A percentile compares a stretch with the other conserved stretches of the same genome.
These are phyloP conservation scores for Dynastes grantii DNA, from an alignment of 2,888 invertebrate species.

Conservation along the genomic window DNA sequence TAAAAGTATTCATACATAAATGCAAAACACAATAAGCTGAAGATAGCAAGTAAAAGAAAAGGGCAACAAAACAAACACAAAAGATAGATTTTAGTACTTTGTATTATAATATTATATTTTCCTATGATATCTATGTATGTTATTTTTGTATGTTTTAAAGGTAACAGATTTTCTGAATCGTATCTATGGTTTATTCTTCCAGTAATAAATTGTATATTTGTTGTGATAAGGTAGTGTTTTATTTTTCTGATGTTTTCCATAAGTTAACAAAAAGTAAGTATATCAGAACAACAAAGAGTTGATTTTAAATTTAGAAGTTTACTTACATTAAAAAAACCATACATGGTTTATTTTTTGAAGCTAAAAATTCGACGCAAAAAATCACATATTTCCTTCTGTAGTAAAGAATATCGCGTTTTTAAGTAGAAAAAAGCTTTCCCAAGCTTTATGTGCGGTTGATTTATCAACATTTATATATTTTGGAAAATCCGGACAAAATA, in stretches of 20 bases:
- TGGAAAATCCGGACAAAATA: too few species aligned
- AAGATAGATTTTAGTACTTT: conserved; percentile 12
- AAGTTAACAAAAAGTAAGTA: too few species aligned
- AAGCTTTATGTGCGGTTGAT: too few species aligned
- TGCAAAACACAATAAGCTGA: background rate
- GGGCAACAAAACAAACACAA: conserved; percentile 1
- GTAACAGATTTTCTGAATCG: background rate
- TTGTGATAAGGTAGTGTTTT: conserved; percentile 26
- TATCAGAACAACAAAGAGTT: too few species aligned
- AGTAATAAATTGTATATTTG: conserved; percentile 38
- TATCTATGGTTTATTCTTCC: conserved; percentile 32
- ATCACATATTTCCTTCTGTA: too few species aligned
- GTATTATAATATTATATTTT: conserved; percentile 20
- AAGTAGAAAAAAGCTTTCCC: too few species aligned
- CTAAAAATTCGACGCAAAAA: too few species aligned
- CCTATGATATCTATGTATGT: conserved; percentile 17
- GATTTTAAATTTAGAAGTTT: too few species aligned
- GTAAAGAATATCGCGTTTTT: too few species aligned
- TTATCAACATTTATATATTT: too few species aligned
- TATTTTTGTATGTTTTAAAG: conserved; percentile 33
- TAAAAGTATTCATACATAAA: background rate
- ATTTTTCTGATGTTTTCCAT: background rate
- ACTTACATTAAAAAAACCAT: too few species aligned
- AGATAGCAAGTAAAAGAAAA: conserved; percentile 13
- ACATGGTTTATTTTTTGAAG: too few species aligned